A percentile compares a stretch with the other conserved stretches of the same genome.
Evolutionary conservation across 2,888 invertebrate genomes (phyloP).

Genomic region (Hylaea fasciaria): DNA sequence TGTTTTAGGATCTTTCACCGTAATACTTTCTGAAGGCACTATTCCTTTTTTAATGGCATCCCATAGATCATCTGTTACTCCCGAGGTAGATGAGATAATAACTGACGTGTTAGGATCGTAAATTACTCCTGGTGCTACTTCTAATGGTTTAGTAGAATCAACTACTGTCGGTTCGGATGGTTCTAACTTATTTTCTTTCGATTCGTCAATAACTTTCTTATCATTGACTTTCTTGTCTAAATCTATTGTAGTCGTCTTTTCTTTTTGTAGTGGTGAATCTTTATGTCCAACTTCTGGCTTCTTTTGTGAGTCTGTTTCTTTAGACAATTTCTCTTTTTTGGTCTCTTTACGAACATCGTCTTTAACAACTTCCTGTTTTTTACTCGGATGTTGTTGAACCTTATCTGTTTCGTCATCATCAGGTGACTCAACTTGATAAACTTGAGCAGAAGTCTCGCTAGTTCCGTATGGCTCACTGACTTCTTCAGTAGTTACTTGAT

Average conservation of each 20-base stretch:
- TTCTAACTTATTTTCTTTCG: conserved; percentile 22
- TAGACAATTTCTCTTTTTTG: conserved; percentile 16
- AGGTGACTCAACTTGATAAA: conserved; percentile 52
- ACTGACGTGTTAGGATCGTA: conserved; percentile 90
- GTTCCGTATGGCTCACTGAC: conserved; percentile 44
- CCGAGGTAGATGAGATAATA: conserved; percentile 87
- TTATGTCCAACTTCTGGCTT: background rate
- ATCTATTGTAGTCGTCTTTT: background rate
- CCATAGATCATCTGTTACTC: conserved; percentile 87
- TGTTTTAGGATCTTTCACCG: conserved; percentile 88
- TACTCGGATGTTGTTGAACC: conserved; percentile 14
- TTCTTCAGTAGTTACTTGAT: conserved; percentile 61
- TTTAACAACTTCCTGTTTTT: conserved; percentile 11
- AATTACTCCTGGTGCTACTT: conserved; percentile 88
- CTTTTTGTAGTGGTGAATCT: background rate
- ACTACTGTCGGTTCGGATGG: conserved; percentile 9
- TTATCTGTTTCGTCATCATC: conserved; percentile 58
- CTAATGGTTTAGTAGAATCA: conserved; percentile 62
- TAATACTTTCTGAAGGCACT: conserved; percentile 87
- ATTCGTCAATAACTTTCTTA: conserved; percentile 15
- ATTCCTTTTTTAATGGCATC: conserved; percentile 90
- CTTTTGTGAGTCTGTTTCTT: conserved; percentile 7
- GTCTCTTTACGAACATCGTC: conserved; percentile 14
- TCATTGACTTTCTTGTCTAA: background rate
- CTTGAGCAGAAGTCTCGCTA: conserved; percentile 49